Evolutionary conservation across 1,140 invertebrate species (phyloP).

Genomic region (Meloidogyne hapla): DNA sequence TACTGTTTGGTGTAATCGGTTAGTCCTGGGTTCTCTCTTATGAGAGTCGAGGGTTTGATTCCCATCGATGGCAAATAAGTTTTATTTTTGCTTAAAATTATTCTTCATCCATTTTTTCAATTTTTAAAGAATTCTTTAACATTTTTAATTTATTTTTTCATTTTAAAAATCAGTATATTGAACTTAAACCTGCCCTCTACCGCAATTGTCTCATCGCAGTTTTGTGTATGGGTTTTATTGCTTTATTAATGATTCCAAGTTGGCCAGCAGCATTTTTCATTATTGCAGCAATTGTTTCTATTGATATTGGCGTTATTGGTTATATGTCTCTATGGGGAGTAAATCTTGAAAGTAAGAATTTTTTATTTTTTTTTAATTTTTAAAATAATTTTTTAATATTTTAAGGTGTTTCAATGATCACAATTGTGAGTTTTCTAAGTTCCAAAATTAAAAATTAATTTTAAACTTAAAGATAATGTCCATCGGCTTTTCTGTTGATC

Average conservation of each 20-base stretch:
- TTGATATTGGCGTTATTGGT: constrained; percentile 77
- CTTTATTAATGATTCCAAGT: constrained; percentile 38
- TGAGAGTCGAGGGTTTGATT: too few species aligned
- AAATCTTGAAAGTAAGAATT: constrained; percentile 73
- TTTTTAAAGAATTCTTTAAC: not conserved
- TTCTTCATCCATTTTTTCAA: not conserved
- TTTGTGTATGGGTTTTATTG: constrained; percentile 76
- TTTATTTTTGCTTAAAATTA: not conserved
- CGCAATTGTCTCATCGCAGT: constrained; percentile 78
- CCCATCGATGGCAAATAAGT: too few species aligned
- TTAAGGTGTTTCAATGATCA: constrained; percentile 74
- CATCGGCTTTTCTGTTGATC: constrained; percentile 84
- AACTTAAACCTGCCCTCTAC: constrained; percentile 69
- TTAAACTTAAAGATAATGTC: constrained; percentile 73
- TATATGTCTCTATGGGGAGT: constrained; percentile 80
- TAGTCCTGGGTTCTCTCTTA: too few species aligned
- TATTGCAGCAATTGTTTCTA: constrained; percentile 77
- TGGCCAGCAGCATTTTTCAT: constrained; percentile 64
- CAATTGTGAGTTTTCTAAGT: constrained; percentile 43
- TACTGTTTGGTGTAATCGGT: too few species aligned
- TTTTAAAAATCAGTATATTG: too few species aligned
- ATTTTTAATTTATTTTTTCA: too few species aligned
- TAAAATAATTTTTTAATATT: not conserved
- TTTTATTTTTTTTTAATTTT: not conserved
- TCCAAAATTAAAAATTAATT: not conserved